phyloP scores from a whole-genome alignment of 2,113 vertebrate genomes.

The Australoheros scitulus region DNA sequence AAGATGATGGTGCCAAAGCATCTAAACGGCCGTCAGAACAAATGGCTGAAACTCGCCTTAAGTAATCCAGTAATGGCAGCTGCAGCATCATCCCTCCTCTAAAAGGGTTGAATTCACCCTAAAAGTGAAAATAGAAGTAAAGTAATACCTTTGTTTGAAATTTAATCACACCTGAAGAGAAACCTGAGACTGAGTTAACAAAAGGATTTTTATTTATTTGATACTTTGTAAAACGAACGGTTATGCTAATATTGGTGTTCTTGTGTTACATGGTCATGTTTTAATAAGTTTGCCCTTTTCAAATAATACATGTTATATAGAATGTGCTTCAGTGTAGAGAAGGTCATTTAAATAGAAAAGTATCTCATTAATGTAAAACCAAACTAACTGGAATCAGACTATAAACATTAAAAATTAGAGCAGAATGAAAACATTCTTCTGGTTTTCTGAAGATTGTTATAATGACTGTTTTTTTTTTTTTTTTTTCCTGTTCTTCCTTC shows the following conservation, averaged over 20 bases:
- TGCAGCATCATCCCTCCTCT: neutral
- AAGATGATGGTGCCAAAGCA: neutral
- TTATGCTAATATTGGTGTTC: neutral
- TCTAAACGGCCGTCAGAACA: neutral
- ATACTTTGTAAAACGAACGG: neutral
- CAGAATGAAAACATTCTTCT: neutral
- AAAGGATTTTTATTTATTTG: neutral
- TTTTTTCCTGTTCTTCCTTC: too few relatives aligned
- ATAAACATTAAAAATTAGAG: neutral
- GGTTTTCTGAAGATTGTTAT: neutral
- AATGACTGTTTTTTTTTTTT: neutral
- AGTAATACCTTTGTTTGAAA: neutral
- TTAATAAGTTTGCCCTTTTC: neutral
- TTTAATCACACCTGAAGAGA: neutral
- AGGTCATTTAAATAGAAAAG: neutral
- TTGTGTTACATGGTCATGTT: neutral
- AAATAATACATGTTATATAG: neutral
- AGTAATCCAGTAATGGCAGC: neutral
- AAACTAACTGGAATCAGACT: neutral
- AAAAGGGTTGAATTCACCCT: neutral
- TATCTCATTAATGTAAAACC: neutral
- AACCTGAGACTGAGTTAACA: neutral
- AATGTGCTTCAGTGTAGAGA: neutral
- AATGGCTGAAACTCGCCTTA: neutral
- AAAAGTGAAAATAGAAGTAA: neutral